These are phyloP conservation scores for Pseudomyrmex sp. DNA, from an alignment of 1,140 invertebrate species.

Conservation along the genomic window DNA sequence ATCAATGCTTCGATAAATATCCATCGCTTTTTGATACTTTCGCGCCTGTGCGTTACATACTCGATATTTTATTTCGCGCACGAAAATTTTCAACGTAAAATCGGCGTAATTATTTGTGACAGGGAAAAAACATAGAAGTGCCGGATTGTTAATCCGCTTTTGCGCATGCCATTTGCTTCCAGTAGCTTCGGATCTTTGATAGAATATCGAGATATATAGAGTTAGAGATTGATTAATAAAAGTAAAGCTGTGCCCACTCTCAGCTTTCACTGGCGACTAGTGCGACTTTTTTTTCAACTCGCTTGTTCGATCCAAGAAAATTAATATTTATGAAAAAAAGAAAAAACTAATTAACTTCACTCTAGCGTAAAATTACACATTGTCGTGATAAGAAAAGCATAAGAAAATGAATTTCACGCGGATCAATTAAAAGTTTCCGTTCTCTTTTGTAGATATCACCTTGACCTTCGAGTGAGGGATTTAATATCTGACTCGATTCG, in stretches of 20 bases:
- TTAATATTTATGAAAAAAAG: background rate
- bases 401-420: too few species aligned
- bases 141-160: slow-evolving; percentile 35
- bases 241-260: background rate
- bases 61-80: background rate
- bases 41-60: background rate
- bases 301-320: slow-evolving; percentile 7
- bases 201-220: slow-evolving; percentile 29
- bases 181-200: background rate
- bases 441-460: too few species aligned
- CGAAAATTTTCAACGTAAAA: slow-evolving; percentile 18
- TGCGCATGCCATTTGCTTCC: slow-evolving; percentile 7
- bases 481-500: too few species aligned
- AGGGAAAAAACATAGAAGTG: background rate
- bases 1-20: background rate
- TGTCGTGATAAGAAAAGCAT: too few species aligned
- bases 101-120: background rate
- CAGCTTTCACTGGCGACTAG: too few species aligned
- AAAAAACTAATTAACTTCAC: too few species aligned
- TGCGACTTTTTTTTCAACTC: background rate
- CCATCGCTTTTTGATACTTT: background rate
- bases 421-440: too few species aligned
- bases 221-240: slow-evolving; percentile 41
- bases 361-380: too few species aligned
- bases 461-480: too few species aligned